Evolutionary conservation across 2,113 vertebrate species (phyloP).

Genomic region (Embiotoca jacksoni): DNA sequence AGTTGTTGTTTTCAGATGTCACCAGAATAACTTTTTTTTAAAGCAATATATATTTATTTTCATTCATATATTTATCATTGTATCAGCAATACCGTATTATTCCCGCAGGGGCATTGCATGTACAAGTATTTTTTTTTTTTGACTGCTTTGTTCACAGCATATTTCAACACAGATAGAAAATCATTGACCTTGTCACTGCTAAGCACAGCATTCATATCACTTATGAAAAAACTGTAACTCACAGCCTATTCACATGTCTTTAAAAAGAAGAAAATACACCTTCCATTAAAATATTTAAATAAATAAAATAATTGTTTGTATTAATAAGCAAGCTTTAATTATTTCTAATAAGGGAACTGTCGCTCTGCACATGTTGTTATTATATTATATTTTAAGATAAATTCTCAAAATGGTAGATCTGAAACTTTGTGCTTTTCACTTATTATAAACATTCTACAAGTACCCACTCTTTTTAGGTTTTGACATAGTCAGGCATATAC

Average conservation of each 20-base stretch:
- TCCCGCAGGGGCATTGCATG: too few relatives aligned
- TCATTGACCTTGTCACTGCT: too few relatives aligned
- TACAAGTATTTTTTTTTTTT: neutral
- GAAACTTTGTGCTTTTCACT: neutral
- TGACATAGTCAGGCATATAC: neutral
- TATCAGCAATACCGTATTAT: too few relatives aligned
- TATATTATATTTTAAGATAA: neutral
- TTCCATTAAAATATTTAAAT: too few relatives aligned
- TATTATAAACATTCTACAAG: neutral
- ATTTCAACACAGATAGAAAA: neutral
- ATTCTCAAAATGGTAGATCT: neutral
- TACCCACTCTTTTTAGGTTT: neutral
- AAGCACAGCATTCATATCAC: neutral
- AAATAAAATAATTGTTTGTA: too few relatives aligned
- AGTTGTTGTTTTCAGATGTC: conserved; percentile 13
- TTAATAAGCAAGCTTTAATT: neutral
- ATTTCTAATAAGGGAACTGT: neutral
- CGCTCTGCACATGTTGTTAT: neutral
- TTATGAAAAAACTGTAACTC: neutral
- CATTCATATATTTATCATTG: too few relatives aligned
- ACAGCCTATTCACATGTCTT: neutral
- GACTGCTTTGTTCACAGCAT: neutral
- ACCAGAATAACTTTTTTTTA: neutral
- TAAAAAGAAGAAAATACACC: neutral
- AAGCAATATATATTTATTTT: neutral